Evolutionary conservation across 2,888 invertebrate genomes (phyloP).

Genomic region (Incurvaria masculella): DNA sequence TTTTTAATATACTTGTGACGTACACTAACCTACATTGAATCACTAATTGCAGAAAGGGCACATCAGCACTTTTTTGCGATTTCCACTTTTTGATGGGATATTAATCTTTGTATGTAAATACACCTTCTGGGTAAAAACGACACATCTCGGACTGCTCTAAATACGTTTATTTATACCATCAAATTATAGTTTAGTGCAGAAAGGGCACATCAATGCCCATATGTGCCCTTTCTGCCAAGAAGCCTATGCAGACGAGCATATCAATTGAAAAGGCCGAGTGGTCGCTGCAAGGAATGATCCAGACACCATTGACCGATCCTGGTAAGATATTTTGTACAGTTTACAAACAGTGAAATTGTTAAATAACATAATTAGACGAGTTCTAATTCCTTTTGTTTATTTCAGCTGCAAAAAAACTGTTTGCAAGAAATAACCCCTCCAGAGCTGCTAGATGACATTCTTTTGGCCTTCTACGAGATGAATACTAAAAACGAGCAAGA

Average conservation of each 20-base stretch:
- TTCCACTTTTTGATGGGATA: too few species aligned
- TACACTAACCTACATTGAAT: too few species aligned
- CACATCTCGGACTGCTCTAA: too few species aligned
- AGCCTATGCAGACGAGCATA: slow-evolving; percentile 1
- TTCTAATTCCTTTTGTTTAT: slow-evolving; percentile 2
- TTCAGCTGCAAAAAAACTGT: slow-evolving; percentile 6
- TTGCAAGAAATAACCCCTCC: slow-evolving; percentile 3
- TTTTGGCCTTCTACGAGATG: slow-evolving; percentile 4
- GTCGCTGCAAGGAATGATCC: slow-evolving; percentile 3
- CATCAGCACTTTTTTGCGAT: too few species aligned
- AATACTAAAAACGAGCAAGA: slow-evolving; percentile 6
- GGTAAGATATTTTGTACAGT: slow-evolving; percentile 5
- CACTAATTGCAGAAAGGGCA: too few species aligned
- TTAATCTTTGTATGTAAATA: too few species aligned
- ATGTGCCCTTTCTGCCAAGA: not conserved
- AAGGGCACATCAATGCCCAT: slow-evolving; percentile 2
- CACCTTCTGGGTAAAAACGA: too few species aligned
- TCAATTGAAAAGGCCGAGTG: slow-evolving; percentile 4
- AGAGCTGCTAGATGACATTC: slow-evolving; percentile 5
- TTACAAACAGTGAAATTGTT: not conserved
- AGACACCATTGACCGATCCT: slow-evolving; percentile 4
- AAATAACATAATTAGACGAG: not conserved
- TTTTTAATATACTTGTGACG: too few species aligned
- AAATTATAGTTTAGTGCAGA: too few species aligned
- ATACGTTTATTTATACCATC: too few species aligned